Percentiles rank a stretch among this genome's conserved stretches.
Conservation (phyloP, 2,888 invertebrate genomes). For the Microctonus hyperodae region DNA sequence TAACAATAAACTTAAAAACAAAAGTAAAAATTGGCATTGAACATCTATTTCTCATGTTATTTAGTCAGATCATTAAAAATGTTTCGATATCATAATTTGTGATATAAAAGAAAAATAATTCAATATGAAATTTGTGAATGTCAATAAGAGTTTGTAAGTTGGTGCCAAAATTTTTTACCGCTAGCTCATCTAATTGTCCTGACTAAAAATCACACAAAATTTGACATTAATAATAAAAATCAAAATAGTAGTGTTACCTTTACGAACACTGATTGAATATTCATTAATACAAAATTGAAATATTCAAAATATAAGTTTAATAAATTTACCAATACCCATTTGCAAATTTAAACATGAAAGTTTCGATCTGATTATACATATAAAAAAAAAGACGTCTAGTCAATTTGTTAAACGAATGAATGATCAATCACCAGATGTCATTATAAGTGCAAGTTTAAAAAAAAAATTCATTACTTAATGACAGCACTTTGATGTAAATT, state of each 20-base stretch:
- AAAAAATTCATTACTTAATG: neutral
- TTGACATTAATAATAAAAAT: conserved; percentile 7
- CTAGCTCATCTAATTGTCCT: conserved; percentile 4
- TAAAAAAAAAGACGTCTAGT: conserved; percentile 1
- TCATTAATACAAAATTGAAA: no score
- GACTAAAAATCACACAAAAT: conserved; percentile 1
- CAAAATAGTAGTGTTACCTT: no score
- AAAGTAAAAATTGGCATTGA: neutral
- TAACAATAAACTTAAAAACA: neutral
- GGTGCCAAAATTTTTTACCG: conserved; percentile 48
- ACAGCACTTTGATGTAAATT: neutral
- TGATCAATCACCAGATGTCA: neutral
- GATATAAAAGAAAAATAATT: neutral
- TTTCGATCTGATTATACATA: neutral
- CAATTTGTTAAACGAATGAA: conserved; percentile 4
- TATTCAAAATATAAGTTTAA: neutral
- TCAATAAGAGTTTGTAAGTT: conserved; percentile 25
- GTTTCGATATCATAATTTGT: neutral
- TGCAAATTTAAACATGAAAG: no score
- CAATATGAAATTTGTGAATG: neutral
- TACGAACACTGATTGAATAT: no score
- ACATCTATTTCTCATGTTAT: neutral
- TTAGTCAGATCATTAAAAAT: neutral
- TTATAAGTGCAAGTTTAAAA: neutral
- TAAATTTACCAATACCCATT: neutral